phyloP scores from a whole-genome alignment of 2,113 vertebrate genomes.

The Alethe diademata region DNA sequence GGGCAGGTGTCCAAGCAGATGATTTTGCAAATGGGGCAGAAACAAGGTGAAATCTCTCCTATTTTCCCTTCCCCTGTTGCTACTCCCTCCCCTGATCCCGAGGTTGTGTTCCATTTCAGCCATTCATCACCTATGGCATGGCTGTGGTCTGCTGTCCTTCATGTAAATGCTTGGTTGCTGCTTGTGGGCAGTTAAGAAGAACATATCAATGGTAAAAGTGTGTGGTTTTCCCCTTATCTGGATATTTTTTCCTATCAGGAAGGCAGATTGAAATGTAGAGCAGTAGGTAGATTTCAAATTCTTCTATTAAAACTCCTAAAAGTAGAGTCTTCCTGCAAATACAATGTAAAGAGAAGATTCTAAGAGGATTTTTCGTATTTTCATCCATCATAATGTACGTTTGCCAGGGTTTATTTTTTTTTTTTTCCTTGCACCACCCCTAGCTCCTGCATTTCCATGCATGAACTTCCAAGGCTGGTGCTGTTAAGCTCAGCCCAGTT shows the following conservation, averaged over 20 bases:
- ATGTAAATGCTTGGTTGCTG: not conserved
- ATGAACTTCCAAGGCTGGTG: not conserved
- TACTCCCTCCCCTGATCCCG: not conserved
- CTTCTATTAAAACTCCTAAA: not conserved
- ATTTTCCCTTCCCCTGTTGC: not conserved
- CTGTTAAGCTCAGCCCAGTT: fast-evolving
- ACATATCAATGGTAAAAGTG: fast-evolving
- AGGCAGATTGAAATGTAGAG: not conserved
- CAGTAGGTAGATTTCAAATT: not conserved
- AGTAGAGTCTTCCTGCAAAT: not conserved
- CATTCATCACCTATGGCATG: fast-evolving
- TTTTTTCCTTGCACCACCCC: fast-evolving
- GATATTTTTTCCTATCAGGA: not conserved
- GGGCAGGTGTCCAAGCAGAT: not conserved
- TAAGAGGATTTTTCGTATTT: not conserved
- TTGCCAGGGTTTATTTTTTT: not conserved
- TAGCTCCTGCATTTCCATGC: not conserved
- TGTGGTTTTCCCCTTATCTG: not conserved
- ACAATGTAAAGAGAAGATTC: not conserved
- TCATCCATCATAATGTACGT: not conserved
- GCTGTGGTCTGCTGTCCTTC: not conserved
- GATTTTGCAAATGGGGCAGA: not conserved
- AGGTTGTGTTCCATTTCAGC: not conserved
- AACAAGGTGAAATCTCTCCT: not conserved
- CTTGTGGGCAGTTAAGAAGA: not conserved